Base-by-base conservation (phyloP, 2,797 vertebrate genomes). In the Phrynocephalus guinanensis region DNA sequence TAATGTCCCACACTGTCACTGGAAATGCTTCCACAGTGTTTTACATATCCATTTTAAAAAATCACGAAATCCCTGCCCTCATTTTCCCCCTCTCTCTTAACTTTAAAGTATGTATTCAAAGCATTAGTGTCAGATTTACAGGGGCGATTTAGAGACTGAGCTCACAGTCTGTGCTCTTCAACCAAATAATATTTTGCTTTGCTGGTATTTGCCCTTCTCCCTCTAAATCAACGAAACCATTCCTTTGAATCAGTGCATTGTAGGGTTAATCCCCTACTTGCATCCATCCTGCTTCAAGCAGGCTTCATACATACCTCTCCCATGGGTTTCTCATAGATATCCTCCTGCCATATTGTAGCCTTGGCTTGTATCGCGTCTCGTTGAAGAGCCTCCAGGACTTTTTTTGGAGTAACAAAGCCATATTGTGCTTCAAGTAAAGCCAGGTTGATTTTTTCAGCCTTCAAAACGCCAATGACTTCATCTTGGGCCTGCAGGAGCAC, bases 271-370 rank as follows among this genome's bases (percentile, higher is more conserved):
- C 83, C 76, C 30, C 50, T 44, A 68, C 0, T 80, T 82, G 11
- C 8, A 38, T 1, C 0, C 83, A 56, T 87, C 83, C 60, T 22
- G 30, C 26, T 83, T 87, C 70, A 87, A 83, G 16, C 50, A 83
- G 71, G 76, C 26, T 6, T 56, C 71, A 63, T 87, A 82, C 93
- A 91, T 97, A 99, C 99, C 98, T 99, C 98, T 48, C 96, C 95
- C 97, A 99, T 98, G 90, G 99, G 98, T 95, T 97, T 98, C 96
- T 99, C 98, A 4, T 99, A 99, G 96, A 99, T 97, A 95, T 99
- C 98, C 90, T 99, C 99, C 94, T 98, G 96, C 96, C 98, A 97
- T 88, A 94, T 91, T 7, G 96, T 96, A 33, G 94, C 91, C 91
- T 98, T 98, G 91, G 95, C 97, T 97, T 98, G 98, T 91, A 99